These are phyloP conservation scores for Hydriomena furcata DNA, from an alignment of 2,888 invertebrate species.

Conservation along the genomic window DNA sequence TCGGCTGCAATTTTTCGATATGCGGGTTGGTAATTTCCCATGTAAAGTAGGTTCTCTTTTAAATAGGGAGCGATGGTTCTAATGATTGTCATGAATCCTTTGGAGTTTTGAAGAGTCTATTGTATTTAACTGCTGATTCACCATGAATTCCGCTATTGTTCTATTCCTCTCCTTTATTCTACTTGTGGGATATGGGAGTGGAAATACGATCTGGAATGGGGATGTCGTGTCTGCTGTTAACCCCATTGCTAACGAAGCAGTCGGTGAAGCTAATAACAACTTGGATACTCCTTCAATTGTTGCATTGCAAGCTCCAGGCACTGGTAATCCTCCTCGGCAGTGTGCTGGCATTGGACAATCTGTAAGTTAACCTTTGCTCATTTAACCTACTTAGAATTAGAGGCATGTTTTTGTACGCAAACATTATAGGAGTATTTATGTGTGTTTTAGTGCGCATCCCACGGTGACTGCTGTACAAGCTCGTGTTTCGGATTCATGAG, in stretches of 20 bases:
- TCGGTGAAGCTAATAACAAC: slow-evolving; percentile 5
- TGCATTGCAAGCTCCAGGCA: slow-evolving; percentile 10
- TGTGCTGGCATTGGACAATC: slow-evolving; percentile 24
- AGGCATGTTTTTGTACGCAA: too few species aligned
- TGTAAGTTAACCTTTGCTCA: slow-evolving; percentile 15
- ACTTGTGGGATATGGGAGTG: slow-evolving; percentile 14
- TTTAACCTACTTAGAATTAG: background rate
- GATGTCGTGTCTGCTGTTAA: slow-evolving; percentile 4
- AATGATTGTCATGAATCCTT: slow-evolving; percentile 5
- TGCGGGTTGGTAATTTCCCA: slow-evolving; percentile 20
- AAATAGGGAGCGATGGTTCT: slow-evolving; percentile 11
- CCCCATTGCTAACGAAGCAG: background rate
- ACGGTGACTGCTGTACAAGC: slow-evolving; percentile 24
- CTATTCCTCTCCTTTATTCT: slow-evolving; percentile 13
- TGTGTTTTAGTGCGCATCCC: slow-evolving; percentile 19
- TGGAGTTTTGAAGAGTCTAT: slow-evolving; percentile 8
- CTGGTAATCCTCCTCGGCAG: slow-evolving; percentile 11
- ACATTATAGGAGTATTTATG: too few species aligned
- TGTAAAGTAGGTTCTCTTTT: slow-evolving; percentile 2
- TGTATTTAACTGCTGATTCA: background rate
- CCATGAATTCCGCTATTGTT: slow-evolving; percentile 10
- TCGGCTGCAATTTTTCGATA: background rate
- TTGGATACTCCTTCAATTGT: slow-evolving; percentile 14
- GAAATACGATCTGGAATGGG: slow-evolving; percentile 11
- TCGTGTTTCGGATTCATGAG: slow-evolving; percentile 26